A percentile compares a stretch with the other conserved stretches of the same genome.
Evolutionary conservation across 2,113 vertebrate species (phyloP).

Genomic region (Paedocypris sp.): DNA sequence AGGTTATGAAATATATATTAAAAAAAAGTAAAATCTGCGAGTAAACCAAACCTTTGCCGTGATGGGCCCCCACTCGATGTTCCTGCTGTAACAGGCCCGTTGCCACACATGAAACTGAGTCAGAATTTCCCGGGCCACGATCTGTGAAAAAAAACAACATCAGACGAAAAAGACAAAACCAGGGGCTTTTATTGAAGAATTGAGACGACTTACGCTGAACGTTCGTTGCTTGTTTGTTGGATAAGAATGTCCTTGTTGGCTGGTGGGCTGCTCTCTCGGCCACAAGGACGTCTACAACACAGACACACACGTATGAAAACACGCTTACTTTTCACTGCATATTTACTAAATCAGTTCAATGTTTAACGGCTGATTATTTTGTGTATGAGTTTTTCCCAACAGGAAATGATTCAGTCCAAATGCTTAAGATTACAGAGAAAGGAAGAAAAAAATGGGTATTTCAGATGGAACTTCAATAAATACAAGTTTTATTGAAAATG

Average conservation of each 20-base stretch:
- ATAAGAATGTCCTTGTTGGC: constrained; percentile 15
- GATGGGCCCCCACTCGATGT: constrained; percentile 40
- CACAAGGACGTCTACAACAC: constrained; percentile 19
- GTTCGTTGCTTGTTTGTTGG: constrained; percentile 28
- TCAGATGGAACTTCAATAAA: too few species aligned
- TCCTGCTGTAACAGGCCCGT: constrained; percentile 37
- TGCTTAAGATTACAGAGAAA: too few species aligned
- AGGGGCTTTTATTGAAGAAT: too few species aligned
- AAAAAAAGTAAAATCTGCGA: too few species aligned
- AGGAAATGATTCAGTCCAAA: too few species aligned
- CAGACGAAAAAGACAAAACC: neutral
- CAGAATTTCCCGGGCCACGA: constrained; percentile 38
- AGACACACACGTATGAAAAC: neutral
- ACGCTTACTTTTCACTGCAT: neutral
- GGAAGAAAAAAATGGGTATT: too few species aligned
- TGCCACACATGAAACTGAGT: constrained; percentile 41
- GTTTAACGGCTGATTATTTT: too few species aligned
- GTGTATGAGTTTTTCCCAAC: too few species aligned
- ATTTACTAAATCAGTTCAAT: neutral
- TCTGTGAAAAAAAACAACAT: constrained; percentile 25
- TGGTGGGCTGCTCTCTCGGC: neutral
- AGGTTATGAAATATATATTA: neutral
- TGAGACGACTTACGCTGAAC: constrained; percentile 43
- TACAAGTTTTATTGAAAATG: too few species aligned
- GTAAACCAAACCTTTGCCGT: constrained; percentile 29